Evolutionary conservation across 2,113 vertebrate species (phyloP).

Genomic region (Oceanodroma tethys): DNA sequence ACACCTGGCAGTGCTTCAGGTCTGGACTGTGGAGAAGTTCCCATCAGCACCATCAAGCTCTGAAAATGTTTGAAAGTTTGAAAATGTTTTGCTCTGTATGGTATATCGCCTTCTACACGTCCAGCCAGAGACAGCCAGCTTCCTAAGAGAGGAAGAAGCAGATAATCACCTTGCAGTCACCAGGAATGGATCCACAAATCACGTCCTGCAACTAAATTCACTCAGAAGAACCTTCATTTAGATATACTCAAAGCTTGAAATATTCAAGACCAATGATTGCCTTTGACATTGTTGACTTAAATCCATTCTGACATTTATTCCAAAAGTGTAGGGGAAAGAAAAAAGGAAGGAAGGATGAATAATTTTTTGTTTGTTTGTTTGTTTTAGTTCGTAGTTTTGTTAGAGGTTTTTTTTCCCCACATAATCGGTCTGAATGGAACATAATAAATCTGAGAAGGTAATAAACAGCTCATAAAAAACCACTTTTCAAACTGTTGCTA

Average conservation of each 20-base stretch:
- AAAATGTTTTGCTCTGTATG: neutral
- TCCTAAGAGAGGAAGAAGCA: neutral
- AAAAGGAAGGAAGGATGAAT: neutral
- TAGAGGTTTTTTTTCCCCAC: neutral
- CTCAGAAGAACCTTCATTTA: neutral
- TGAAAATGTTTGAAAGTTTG: neutral
- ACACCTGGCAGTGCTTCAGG: neutral
- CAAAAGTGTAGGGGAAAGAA: neutral
- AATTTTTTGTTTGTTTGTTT: neutral
- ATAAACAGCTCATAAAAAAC: constrained; percentile 67
- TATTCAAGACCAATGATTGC: neutral
- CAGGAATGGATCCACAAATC: neutral
- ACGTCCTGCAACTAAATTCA: neutral
- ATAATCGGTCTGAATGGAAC: constrained; percentile 17
- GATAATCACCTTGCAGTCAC: neutral
- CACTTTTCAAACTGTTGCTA: constrained; percentile 50
- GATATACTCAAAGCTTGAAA: neutral
- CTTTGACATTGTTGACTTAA: neutral
- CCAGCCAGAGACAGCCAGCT: neutral
- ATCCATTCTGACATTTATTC: neutral
- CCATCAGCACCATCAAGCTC: neutral
- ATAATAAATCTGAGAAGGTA: constrained; percentile 55
- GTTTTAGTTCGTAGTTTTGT: neutral
- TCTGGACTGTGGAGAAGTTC: neutral
- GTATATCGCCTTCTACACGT: neutral